Conservation (phyloP, 2,888 invertebrate species). For the Lamellibrachia satsuma region DNA sequence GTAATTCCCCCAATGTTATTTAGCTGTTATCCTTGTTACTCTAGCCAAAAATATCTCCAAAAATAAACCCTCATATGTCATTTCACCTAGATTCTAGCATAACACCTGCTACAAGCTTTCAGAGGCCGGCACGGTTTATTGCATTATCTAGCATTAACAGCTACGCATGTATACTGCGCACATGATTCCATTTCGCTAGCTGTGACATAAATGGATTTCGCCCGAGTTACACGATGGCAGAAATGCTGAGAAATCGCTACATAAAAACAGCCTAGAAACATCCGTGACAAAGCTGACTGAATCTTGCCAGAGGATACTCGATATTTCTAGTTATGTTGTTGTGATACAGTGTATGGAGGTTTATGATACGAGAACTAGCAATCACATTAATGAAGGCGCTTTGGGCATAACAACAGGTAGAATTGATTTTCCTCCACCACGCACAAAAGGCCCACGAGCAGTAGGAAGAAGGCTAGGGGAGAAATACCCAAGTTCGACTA, state of each 20-base stretch:
- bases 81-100: not conserved
- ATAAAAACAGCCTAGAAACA: not conserved
- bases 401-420: not conserved
- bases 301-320: not conserved
- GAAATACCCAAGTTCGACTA: not conserved
- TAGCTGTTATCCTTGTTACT: not conserved
- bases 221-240: not conserved
- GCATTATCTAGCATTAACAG: not conserved
- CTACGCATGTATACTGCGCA: not conserved
- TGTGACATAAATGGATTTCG: not conserved
- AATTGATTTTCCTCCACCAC: not conserved
- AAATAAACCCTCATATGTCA: not conserved
- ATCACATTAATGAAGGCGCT: not conserved
- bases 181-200: not conserved
- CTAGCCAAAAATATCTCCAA: not conserved
- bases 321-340: not conserved
- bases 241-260: not conserved
- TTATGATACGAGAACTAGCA: not conserved
- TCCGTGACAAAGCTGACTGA: not conserved
- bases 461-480: not conserved
- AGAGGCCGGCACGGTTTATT: not conserved
- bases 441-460: not conserved
- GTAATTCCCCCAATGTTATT: not conserved
- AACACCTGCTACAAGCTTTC: not conserved
- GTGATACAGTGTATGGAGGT: not conserved